A percentile compares a stretch with the other conserved stretches of the same genome.
Conservation (phyloP, 2,797 vertebrate genomes). For the Alfaro cultratus region DNA sequence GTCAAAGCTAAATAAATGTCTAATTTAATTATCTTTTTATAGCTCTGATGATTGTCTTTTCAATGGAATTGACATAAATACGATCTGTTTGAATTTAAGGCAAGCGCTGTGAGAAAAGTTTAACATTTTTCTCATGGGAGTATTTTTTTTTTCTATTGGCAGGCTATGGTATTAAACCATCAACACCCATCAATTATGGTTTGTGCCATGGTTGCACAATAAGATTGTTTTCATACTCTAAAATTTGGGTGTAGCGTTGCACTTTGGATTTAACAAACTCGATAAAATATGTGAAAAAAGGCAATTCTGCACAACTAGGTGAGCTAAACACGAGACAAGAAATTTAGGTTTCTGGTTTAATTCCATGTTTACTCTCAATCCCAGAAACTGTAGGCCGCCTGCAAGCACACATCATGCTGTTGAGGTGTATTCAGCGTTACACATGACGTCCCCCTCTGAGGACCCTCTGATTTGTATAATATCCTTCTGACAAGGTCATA, state of each 20-base stretch:
- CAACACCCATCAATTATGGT: constrained; percentile 69
- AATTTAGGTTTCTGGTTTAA: neutral
- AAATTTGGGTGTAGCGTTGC: constrained; percentile 39
- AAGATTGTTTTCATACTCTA: constrained; percentile 42
- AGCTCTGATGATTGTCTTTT: constrained; percentile 25
- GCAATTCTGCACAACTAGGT: neutral
- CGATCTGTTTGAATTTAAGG: constrained; percentile 44
- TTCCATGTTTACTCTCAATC: constrained; percentile 20
- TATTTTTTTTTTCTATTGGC: constrained; percentile 61
- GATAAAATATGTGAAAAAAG: neutral
- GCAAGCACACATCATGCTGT: constrained; percentile 87
- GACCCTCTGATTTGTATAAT: constrained; percentile 92
- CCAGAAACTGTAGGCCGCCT: constrained; percentile 86
- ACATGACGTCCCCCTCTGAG: constrained; percentile 92
- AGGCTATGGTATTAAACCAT: constrained; percentile 56
- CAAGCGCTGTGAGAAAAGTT: constrained; percentile 61
- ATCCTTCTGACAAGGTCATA: constrained; percentile 98
- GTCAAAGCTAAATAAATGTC: constrained; percentile 14
- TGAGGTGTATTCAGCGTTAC: constrained; percentile 97
- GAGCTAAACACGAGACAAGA: neutral
- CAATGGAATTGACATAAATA: constrained; percentile 31
- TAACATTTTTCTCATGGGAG: constrained; percentile 69
- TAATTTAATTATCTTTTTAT: constrained; percentile 17
- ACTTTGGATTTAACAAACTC: constrained; percentile 2
- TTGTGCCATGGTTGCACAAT: constrained; percentile 47